Evolutionary conservation across 2,888 invertebrate species (phyloP), one percentile per base, ranked within the genome.

Genomic region (Heliconius cydno): DNA sequence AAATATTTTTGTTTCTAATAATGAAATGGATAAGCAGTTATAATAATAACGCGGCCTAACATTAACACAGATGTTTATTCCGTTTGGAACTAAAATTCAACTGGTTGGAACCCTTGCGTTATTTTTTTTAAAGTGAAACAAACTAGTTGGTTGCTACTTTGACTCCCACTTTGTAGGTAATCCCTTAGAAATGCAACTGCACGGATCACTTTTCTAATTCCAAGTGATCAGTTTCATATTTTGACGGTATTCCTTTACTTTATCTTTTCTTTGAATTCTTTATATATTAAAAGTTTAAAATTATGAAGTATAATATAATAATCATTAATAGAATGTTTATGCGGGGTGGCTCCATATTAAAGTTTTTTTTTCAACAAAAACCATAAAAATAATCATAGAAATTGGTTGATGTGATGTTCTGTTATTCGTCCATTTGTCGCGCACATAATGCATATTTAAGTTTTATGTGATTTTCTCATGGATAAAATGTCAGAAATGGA

Each of bases 91-190:
- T 46, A 19, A 46, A 15, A 46, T 15, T 46, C 46, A 46, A 46
- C 46, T 46, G 46, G 5, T 46, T 6, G 15, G 5, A 46, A 46
- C 15, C 6, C 15, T 6, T 46, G 15, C 15, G 15, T 46, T 15
- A 15, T 46, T 46, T 46, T 41, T 15, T 46, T 60, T 10, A 30
- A 34, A 34, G n/a, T 22, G 19, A 22, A 15, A 46, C 4, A 34
- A 73, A 52, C 2, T 38, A 68, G 52, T 46, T 19, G 9, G 46
- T 28, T 12, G 22, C 34, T 63, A 41, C 38, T 75, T 65, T 65
- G 63, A 75, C 41, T 63, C 41, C 63, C 6, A 12, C 28, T 75
- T 65, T 75, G 65, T 46, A n/a, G n/a, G n/a, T n/a, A 65, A 63
- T 65, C 75, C 46, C 75, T 28, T 22, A 65, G 28, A 46, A n/a